phyloP scores from a whole-genome alignment of 2,888 invertebrate genomes.

The Linyphia triangularis region DNA sequence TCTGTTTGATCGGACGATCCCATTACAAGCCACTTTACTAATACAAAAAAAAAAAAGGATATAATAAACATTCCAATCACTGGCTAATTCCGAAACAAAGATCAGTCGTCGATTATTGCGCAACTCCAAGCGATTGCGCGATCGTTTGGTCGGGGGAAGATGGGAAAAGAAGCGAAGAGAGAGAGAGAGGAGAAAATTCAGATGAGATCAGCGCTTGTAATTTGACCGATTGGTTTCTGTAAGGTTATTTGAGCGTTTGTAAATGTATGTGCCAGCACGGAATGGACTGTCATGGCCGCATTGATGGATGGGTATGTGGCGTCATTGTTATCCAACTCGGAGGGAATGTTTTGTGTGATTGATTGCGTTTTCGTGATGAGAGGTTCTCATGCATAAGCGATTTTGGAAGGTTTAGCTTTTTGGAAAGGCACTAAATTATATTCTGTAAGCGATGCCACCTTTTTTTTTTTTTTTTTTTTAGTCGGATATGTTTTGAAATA shows the following conservation, averaged over 20 bases:
- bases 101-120: conserved; percentile 22
- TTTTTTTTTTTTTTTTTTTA: too few species aligned
- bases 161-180: not conserved
- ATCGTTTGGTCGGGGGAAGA: not conserved
- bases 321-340: conserved; percentile 1
- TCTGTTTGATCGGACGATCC: not conserved
- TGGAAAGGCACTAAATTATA: too few species aligned
- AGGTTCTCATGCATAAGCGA: too few species aligned
- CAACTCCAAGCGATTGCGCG: not conserved
- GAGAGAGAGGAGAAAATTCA: not conserved
- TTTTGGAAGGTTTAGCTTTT: too few species aligned
- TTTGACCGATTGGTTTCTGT: not conserved
- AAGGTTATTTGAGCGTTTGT: too few species aligned
- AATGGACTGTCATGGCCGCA: conserved; percentile 22
- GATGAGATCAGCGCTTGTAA: not conserved
- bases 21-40: not conserved
- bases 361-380: too few species aligned
- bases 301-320: conserved; percentile 22
- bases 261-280: conserved; percentile 18
- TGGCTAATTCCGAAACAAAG: conserved; percentile 42
- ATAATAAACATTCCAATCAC: not conserved
- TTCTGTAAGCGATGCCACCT: too few species aligned
- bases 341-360: too few species aligned
- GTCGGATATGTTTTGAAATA: too few species aligned
- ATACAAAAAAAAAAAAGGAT: conserved; percentile 1